Evolutionary conservation across 2,113 vertebrate genomes (phyloP).

Genomic region (Zosterops lateralis): DNA sequence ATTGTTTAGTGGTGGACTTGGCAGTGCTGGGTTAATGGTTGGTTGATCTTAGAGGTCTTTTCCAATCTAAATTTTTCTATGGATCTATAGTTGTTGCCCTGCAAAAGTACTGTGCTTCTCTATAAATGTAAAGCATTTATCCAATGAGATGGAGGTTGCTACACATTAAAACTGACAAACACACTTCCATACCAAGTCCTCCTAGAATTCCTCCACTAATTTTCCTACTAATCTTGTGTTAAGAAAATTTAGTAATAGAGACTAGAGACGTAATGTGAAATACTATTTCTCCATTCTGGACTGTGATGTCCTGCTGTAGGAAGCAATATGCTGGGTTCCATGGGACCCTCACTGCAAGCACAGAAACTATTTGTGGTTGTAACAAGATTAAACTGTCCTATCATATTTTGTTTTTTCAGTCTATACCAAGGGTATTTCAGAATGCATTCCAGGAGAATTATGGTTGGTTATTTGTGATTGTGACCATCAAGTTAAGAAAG

Average conservation of each 20-base stretch:
- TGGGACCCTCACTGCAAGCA: background rate
- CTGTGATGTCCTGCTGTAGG: background rate
- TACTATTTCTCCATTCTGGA: background rate
- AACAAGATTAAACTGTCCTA: background rate
- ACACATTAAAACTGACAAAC: background rate
- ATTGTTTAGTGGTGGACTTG: background rate
- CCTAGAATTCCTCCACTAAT: background rate
- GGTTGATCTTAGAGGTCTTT: background rate
- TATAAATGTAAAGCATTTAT: background rate
- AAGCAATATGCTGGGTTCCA: background rate
- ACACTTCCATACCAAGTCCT: background rate
- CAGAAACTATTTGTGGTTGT: background rate
- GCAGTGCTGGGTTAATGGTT: background rate
- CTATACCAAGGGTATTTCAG: background rate
- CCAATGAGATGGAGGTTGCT: background rate
- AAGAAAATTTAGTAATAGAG: background rate
- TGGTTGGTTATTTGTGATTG: background rate
- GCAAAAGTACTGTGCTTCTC: background rate
- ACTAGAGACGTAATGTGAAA: background rate
- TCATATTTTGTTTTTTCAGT: background rate
- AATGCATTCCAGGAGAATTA: background rate
- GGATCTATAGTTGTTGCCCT: background rate
- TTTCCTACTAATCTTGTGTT: background rate
- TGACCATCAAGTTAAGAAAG: background rate
- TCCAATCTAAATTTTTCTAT: background rate